Evolutionary conservation across 2,888 invertebrate genomes (phyloP).

Genomic region (Lymantria dispar): DNA sequence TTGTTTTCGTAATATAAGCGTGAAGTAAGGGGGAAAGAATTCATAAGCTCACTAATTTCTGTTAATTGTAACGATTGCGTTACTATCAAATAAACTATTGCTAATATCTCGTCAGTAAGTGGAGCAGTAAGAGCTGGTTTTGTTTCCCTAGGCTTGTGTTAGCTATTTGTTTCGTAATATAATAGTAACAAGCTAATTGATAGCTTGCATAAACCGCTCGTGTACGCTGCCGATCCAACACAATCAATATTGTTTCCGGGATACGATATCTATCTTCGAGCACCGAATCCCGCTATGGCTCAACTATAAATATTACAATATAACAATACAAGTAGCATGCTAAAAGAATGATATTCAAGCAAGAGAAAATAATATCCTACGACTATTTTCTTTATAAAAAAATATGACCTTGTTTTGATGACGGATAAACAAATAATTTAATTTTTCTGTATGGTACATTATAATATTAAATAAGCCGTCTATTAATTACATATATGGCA

Average conservation of each 20-base stretch:
- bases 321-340: no score
- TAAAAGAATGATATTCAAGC: no score
- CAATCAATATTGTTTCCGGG: constrained; percentile 63
- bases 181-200: constrained; percentile 72
- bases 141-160: constrained; percentile 52
- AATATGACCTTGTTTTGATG: no score
- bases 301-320: no score
- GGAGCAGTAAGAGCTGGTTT: constrained; percentile 48
- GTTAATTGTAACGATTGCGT: constrained; percentile 42
- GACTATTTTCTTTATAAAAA: no score
- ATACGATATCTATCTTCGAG: constrained; percentile 46
- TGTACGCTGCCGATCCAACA: constrained; percentile 47
- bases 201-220: constrained; percentile 72
- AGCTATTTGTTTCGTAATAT: constrained; percentile 60
- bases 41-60: constrained; percentile 35
- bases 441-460: no score
- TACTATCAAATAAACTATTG: constrained; percentile 38
- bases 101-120: constrained; percentile 49
- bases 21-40: constrained; percentile 9
- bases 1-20: constrained; percentile 13
- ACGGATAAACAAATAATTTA: no score
- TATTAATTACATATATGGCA: no score
- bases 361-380: no score
- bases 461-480: no score
- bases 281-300: not conserved